Evolutionary conservation across 2,113 vertebrate species (phyloP), one percentile per base, ranked within the genome.

Genomic region (Rutilus rutilus): DNA sequence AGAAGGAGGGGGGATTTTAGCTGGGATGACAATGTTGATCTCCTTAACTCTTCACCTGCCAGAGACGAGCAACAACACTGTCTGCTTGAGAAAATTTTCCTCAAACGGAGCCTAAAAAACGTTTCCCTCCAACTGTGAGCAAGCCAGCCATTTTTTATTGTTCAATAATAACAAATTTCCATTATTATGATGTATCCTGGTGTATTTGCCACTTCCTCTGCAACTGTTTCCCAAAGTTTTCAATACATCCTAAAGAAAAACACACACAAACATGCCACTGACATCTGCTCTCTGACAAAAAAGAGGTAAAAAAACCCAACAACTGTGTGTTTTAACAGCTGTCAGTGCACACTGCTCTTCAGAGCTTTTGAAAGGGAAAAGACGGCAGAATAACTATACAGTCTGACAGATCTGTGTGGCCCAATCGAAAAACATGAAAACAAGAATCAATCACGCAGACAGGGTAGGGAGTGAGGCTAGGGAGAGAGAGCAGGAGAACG

Each of bases 41-140:
- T 92, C 91, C 86, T 93, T 92, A 97, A 95, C 92, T 92, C 91
- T 82, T 93, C 88, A 88, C 85, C 87, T 93, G 80, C 90, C 89
- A 36, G 10, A 7, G 19, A 64, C 12, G 27, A 21, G 5, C 21
- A 15, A 78, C 79, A 54, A 39, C 5, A 47, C 1, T 3, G 39
- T 27, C 59, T 3, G 57, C 39, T 64, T 64, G 59, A 45, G n/a
- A 30, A 77, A 33, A 15, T 27, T 5, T 14, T 30, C 25, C 62
- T 57, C 54, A 57, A 69, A 42, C 21, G 19, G 5, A 71, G 19
- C 36, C 67, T 39, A 39, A 39, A 57, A 42, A 42, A 75, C 19
- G 3, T 23, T 62, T 76, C n/a, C 60, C 71, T 57, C 0, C 10
- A 7, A 59, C 76, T 36, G 36, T 12, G 33, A 3, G 69, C n/a